Conservation (phyloP, 2,797 vertebrate species). For the Anniella stebbinsi region DNA sequence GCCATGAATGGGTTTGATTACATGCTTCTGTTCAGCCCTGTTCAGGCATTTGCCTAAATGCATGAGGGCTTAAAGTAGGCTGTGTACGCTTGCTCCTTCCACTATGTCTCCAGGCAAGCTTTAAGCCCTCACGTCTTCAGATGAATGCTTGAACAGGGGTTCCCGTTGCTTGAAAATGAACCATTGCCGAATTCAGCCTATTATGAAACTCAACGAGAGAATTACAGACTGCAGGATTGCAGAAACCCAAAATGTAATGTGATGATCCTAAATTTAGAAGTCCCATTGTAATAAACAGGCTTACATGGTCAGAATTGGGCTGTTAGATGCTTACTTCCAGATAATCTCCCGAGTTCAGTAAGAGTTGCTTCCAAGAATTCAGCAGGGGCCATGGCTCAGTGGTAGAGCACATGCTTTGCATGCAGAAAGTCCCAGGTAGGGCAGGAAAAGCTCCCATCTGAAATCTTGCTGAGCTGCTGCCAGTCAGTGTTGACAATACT, state of each 20-base stretch:
- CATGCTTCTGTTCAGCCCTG: background rate
- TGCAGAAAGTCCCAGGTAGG: no score
- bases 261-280: background rate
- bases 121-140: no score
- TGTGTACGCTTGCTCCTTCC: no score
- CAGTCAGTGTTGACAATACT: no score
- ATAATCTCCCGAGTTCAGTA: background rate
- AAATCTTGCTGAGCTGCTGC: no score
- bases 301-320: background rate
- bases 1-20: background rate
- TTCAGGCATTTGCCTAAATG: no score
- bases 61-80: no score
- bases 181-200: background rate
- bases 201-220: background rate
- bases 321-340: background rate
- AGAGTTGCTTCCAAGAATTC: background rate
- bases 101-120: no score
- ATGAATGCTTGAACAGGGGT: background rate
- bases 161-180: background rate
- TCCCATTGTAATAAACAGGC: background rate
- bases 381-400: no score
- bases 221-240: background rate
- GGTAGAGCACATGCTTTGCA: no score
- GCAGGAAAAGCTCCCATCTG: no score
- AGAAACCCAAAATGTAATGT: background rate